A percentile compares a stretch with the other conserved stretches of the same genome.
Conservation (phyloP, 1,140 invertebrate genomes). For the Dreissena rostriformis region DNA sequence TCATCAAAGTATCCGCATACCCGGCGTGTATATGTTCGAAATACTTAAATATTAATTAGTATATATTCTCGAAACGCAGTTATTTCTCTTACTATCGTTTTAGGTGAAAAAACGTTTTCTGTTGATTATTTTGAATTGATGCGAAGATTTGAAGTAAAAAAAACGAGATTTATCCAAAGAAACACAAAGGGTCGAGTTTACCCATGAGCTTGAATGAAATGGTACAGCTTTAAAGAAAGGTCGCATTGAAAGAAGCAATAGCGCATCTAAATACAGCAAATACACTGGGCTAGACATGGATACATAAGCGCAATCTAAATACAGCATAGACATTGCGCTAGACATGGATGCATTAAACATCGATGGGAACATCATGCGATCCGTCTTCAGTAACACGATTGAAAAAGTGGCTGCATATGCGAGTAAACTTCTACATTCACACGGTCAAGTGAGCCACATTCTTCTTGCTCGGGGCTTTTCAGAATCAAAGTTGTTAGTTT, state of each 20-base stretch:
- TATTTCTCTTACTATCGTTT: neutral
- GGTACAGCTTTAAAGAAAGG: neutral
- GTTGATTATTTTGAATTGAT: neutral
- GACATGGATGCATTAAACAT: neutral
- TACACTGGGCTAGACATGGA: too few species aligned
- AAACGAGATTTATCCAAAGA: conserved; percentile 1
- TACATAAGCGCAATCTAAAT: neutral
- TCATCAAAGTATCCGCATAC: too few species aligned
- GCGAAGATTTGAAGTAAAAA: neutral
- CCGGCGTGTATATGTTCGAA: too few species aligned
- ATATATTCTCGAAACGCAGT: neutral
- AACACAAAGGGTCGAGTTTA: neutral
- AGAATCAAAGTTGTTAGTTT: too few species aligned
- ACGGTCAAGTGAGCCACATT: neutral
- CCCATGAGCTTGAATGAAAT: neutral
- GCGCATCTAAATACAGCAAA: too few species aligned
- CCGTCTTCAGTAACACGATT: neutral
- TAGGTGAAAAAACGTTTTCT: neutral
- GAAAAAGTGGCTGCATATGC: neutral
- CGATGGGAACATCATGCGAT: neutral
- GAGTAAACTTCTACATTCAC: neutral
- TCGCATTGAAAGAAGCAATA: neutral
- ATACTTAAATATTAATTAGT: too few species aligned
- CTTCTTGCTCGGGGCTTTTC: conserved; percentile 3
- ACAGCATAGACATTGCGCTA: neutral